Conservation (phyloP, 2,888 invertebrate species). For the Eupithecia dodoneata region DNA sequence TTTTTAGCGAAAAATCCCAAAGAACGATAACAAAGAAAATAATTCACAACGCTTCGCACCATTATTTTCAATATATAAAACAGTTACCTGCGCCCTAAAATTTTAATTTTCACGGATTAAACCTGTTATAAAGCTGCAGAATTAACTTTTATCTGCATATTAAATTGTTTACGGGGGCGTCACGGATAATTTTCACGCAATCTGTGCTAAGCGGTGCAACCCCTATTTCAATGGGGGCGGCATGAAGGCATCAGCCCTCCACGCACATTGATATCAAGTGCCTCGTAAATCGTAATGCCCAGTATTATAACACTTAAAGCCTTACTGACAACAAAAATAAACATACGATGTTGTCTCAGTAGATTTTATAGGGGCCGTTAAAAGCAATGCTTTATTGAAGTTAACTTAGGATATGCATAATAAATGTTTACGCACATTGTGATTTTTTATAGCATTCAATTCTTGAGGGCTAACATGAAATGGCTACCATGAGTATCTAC, state of each 20-base stretch:
- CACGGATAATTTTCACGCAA: slow-evolving; percentile 39
- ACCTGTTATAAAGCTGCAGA: slow-evolving; percentile 34
- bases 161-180: slow-evolving; percentile 39
- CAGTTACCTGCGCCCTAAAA: slow-evolving; percentile 26
- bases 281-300: slow-evolving; percentile 66
- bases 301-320: slow-evolving; percentile 48
- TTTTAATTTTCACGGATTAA: slow-evolving; percentile 34
- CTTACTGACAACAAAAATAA: slow-evolving; percentile 10
- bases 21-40: slow-evolving; percentile 12
- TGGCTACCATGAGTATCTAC: background rate
- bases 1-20: background rate
- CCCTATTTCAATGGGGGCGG: slow-evolving; percentile 31
- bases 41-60: slow-evolving; percentile 14
- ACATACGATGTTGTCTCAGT: background rate
- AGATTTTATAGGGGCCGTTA: slow-evolving; percentile 35
- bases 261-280: slow-evolving; percentile 57
- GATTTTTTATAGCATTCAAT: background rate
- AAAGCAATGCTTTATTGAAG: slow-evolving; percentile 38
- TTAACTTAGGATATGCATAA: slow-evolving; percentile 9
- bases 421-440: background rate
- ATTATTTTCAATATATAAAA: slow-evolving; percentile 20
- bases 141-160: slow-evolving; percentile 39
- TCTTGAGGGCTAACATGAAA: background rate
- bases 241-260: slow-evolving; percentile 52
- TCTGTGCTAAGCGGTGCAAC: slow-evolving; percentile 39